phyloP scores from a whole-genome alignment of 2,797 vertebrate genomes.

The Siniperca undulata region DNA sequence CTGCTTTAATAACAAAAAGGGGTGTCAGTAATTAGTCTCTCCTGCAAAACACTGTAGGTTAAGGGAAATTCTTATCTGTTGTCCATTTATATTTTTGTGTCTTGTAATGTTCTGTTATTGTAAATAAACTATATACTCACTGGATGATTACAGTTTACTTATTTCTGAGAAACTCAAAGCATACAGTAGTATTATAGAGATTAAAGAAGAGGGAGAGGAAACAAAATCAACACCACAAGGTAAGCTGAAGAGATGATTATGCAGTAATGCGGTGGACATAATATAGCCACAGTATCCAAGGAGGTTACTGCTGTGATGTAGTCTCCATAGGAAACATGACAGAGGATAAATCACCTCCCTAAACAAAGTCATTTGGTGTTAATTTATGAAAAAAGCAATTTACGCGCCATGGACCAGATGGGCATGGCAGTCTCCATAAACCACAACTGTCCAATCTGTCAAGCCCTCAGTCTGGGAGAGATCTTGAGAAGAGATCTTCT shows the following conservation, averaged over 20 bases:
- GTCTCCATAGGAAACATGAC: not conserved
- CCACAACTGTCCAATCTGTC: not conserved
- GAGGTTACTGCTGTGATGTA: not conserved
- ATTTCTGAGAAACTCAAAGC: not conserved
- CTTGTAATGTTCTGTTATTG: conserved; percentile 37
- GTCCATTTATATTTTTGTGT: conserved; percentile 3
- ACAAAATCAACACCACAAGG: not conserved
- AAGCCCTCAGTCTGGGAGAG: not conserved
- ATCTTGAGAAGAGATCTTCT: not conserved
- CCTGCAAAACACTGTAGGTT: not conserved
- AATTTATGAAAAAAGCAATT: not conserved
- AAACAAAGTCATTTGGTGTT: not conserved
- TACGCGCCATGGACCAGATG: not conserved
- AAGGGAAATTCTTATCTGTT: not conserved
- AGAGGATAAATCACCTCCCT: not conserved
- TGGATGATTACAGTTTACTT: conserved; percentile 18
- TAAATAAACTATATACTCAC: conserved; percentile 62
- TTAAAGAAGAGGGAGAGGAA: not conserved
- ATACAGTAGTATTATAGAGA: too few species aligned
- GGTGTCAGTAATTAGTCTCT: not conserved
- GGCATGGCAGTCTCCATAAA: not conserved
- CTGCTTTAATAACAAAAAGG: not conserved
- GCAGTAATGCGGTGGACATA: not conserved
- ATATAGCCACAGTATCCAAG: too few species aligned
- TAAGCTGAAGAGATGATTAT: not conserved